Percentiles rank a stretch among this genome's conserved stretches.
Evolutionary conservation across 2,797 vertebrate species (phyloP).

Genomic region (Nyctalus aviator): DNA sequence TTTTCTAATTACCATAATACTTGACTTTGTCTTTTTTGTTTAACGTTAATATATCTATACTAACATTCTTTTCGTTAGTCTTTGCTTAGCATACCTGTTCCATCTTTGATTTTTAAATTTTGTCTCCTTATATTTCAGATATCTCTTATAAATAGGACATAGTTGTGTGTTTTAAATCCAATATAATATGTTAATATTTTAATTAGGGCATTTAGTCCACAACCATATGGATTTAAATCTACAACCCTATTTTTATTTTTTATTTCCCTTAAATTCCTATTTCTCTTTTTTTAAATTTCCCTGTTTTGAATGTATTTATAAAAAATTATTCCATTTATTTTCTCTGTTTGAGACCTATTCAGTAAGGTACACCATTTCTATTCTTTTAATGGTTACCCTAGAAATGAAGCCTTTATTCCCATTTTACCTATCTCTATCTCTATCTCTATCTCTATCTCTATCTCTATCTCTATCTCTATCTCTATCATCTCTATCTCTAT

Average conservation of each 20-base stretch:
- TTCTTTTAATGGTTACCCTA: neutral
- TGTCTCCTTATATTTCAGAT: conserved; percentile 9
- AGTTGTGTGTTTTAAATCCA: neutral
- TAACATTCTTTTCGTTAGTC: neutral
- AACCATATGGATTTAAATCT: conserved; percentile 37
- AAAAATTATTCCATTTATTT: neutral
- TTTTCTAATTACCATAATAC: neutral
- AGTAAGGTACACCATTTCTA: neutral
- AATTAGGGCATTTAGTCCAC: neutral
- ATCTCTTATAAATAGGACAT: neutral
- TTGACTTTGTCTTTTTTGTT: neutral
- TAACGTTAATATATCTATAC: neutral
- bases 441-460: no score
- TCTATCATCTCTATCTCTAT: no score
- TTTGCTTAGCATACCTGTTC: neutral
- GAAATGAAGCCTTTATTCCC: neutral
- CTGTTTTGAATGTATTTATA: neutral
- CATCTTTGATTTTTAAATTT: conserved; percentile 24
- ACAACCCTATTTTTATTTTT: neutral
- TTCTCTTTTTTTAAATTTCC: neutral
- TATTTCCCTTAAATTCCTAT: neutral
- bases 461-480: no score
- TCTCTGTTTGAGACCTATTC: neutral
- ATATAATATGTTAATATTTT: neutral
- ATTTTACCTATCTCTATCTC: neutral